Base-by-base conservation (phyloP, 2,797 vertebrate genomes). In the Gymnocypris eckloni region DNA sequence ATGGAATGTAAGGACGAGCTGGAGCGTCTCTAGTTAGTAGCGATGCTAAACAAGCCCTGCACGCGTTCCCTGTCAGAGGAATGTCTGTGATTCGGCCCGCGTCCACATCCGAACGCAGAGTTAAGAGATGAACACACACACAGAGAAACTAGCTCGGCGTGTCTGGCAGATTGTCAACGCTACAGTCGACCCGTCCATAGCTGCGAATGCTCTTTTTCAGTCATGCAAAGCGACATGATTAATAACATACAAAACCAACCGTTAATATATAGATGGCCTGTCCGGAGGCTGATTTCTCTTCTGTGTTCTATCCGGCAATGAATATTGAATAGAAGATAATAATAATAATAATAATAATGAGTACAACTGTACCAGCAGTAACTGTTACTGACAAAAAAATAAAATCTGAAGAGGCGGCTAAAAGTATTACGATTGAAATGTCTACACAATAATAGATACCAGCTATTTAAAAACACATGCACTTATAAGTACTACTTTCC, bases 281-380 rank as follows among this genome's bases (percentile, higher is more conserved):
- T 93, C 94, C 94, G 71, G 94, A 95, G 94, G 95, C 95, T 90
- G 93, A 39, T 59, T 43, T 69, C 71, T 94, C 93, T 94, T 92
- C 92, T 85, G 91, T 87, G 43, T 43, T 43, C 43, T 43, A 91
- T 90, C 94, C 91, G 93, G 93, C 92, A 93, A 93, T 92, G 94
- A 95, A 84, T 92, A 95, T 94, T 93, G 95, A 93, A 93, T 88
- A 93, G 90, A 87, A 94, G 92, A 89, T 89, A 92, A 33, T 33
- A 92, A 89, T 89, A 92, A 33, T 33, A 92, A 89, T 89, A 92
- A 92, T 90, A 94, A 95, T 91, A 95, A 94, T 94, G 96, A 96
- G 96, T 97, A 98, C 96, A 94, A 99, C 98, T 99, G 98, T 97
- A 96, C 98, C 98, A 99, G 98, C 98, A 99, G 98, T 98, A 96